phyloP scores from a whole-genome alignment of 2,888 invertebrate genomes.

The Hemaris fuciformis region DNA sequence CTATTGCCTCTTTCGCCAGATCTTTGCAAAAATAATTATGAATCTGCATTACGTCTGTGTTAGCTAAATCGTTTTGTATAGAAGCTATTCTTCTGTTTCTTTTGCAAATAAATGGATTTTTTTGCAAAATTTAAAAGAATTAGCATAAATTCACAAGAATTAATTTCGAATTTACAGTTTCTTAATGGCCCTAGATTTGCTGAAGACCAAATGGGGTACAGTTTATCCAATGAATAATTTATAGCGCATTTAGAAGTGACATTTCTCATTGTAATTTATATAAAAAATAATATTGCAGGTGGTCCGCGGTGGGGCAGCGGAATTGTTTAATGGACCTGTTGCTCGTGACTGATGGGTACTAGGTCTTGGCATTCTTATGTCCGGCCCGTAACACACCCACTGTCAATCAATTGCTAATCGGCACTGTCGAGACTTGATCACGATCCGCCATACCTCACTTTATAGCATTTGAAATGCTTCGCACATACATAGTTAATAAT shows the following conservation, averaged over 20 bases:
- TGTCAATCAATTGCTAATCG: conserved; percentile 15
- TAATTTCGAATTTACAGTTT: neutral
- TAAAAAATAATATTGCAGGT: conserved; percentile 38
- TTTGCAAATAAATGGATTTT: neutral
- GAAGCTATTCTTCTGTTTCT: too few relatives aligned
- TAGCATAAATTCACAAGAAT: neutral
- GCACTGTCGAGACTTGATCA: neutral
- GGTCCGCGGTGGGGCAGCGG: conserved; percentile 39
- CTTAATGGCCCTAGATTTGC: neutral
- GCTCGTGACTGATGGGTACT: conserved; percentile 56
- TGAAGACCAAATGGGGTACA: neutral
- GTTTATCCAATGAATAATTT: conserved; percentile 3
- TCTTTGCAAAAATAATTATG: too few relatives aligned
- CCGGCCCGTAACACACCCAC: conserved; percentile 12
- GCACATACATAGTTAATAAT: neutral
- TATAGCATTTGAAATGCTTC: neutral
- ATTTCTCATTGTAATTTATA: conserved; percentile 42
- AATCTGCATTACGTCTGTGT: too few relatives aligned
- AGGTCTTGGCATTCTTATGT: conserved; percentile 29
- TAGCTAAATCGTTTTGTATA: too few relatives aligned
- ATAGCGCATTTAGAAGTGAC: conserved; percentile 12
- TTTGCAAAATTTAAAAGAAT: neutral
- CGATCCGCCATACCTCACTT: neutral
- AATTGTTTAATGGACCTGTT: conserved; percentile 70
- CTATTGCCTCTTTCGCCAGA: too few relatives aligned